Conservation (phyloP, 2,113 vertebrate species). For the Bagarius yarrelli region DNA sequence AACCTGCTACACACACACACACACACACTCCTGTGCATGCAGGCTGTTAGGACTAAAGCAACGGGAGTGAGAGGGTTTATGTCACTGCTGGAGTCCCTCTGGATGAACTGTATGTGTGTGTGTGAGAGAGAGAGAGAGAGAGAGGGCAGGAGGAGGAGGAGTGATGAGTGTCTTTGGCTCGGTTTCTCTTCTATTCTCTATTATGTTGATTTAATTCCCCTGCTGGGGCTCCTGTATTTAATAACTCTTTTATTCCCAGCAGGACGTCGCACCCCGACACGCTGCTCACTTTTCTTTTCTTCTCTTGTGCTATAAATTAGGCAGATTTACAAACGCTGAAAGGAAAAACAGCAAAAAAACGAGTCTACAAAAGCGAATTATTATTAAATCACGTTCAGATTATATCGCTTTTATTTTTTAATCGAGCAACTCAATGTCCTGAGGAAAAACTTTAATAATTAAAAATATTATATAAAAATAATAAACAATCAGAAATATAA, state of each 20-base stretch:
- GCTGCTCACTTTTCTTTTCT: slow-evolving; percentile 15
- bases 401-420: neutral
- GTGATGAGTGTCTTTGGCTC: neutral
- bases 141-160: neutral
- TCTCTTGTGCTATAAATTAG: slow-evolving; percentile 16
- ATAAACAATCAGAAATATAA: no score
- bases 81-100: slow-evolving; percentile 32
- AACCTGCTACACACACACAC: neutral
- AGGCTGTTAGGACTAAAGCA: slow-evolving; percentile 22
- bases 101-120: slow-evolving; percentile 2
- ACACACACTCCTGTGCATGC: neutral
- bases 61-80: slow-evolving; percentile 18
- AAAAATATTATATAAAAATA: neutral
- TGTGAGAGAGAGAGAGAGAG: neutral
- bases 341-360: neutral
- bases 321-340: slow-evolving; percentile 2
- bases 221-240: slow-evolving; percentile 24
- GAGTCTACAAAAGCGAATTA: neutral
- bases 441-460: neutral
- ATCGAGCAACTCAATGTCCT: neutral
- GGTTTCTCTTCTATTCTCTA: neutral
- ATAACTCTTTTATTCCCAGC: slow-evolving; percentile 32
- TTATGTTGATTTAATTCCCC: neutral
- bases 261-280: slow-evolving; percentile 8
- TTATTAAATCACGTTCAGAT: neutral